These are phyloP conservation scores for Proteles cristata DNA, from an alignment of 2,113 vertebrate genomes.

Conservation along the genomic window DNA sequence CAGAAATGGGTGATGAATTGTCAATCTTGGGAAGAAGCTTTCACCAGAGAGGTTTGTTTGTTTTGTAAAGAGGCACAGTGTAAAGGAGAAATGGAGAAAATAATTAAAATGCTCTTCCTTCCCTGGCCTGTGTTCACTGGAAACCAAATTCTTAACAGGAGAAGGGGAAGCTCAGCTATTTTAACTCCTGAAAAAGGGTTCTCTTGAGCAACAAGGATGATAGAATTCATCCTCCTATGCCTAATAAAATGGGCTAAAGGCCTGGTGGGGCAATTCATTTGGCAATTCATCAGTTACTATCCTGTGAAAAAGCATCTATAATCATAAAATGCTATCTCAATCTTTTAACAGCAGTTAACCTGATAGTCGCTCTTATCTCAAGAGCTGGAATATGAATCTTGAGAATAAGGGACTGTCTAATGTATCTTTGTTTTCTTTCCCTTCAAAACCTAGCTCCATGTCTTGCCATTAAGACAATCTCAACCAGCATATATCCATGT, in stretches of 20 bases:
- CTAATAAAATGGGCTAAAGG: conserved; percentile 25
- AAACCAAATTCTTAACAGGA: conserved; percentile 15
- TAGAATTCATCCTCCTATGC: conserved; percentile 3
- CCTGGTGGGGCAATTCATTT: not conserved
- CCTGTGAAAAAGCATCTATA: conserved; percentile 37
- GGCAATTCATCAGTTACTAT: conserved; percentile 45
- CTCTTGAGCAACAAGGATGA: not conserved
- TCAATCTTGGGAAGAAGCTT: conserved; percentile 79
- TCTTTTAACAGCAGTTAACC: conserved; percentile 54
- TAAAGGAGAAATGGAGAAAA: conserved; percentile 51
- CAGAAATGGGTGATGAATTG: conserved; percentile 74
- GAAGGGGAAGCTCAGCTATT: not conserved
- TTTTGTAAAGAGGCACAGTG: conserved; percentile 60
- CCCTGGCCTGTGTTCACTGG: not conserved
- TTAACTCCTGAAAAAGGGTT: conserved; percentile 30
- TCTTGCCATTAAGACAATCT: not conserved
- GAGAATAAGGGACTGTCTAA: not conserved
- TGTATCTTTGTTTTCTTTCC: not conserved
- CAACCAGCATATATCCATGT: not conserved
- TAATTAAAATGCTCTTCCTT: conserved; percentile 68
- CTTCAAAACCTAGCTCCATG: not conserved
- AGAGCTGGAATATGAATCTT: not conserved
- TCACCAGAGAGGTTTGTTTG: conserved; percentile 59
- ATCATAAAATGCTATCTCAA: conserved; percentile 35
- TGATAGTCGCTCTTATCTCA: not conserved